A percentile compares a stretch with the other conserved stretches of the same genome.
These are phyloP conservation scores for Heliconius hermathena DNA, from an alignment of 1,140 invertebrate genomes.

Conservation along the genomic window DNA sequence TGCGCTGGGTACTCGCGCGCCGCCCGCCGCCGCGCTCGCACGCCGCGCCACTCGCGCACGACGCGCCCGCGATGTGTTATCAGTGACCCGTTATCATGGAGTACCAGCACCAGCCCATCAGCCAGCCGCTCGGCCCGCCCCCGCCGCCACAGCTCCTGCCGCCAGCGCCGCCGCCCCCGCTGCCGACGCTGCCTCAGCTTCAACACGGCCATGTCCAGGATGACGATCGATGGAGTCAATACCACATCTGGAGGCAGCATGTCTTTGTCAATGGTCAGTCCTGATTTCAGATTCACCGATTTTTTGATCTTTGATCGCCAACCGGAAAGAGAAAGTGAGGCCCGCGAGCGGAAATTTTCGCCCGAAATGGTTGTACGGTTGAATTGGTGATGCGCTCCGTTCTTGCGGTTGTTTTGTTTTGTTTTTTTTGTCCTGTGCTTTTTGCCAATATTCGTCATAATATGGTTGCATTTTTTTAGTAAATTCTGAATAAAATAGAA, in stretches of 20 bases:
- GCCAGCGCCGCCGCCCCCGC: constrained; percentile 63
- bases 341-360: constrained; percentile 39
- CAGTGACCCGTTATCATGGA: constrained; percentile 66
- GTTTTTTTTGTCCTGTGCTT: background rate
- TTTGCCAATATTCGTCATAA: background rate
- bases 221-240: constrained; percentile 82
- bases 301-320: constrained; percentile 18
- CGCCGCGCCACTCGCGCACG: constrained; percentile 49
- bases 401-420: background rate
- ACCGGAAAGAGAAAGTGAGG: constrained; percentile 62
- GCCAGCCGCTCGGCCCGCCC: constrained; percentile 66
- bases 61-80: constrained; percentile 72
- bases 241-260: constrained; percentile 84
- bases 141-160: constrained; percentile 63
- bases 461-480: background rate
- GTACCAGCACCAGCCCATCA: constrained; percentile 62
- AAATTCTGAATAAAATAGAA: too few relatives aligned
- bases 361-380: background rate
- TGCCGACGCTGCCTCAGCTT: constrained; percentile 72
- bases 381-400: background rate
- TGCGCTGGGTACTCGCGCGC: constrained; percentile 49
- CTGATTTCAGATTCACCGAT: constrained; percentile 21
- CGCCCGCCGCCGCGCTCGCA: constrained; percentile 51
- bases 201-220: constrained; percentile 78
- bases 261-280: constrained; percentile 84